Conservation (phyloP, 2,797 vertebrate species). For the Decapterus maruadsi region DNA sequence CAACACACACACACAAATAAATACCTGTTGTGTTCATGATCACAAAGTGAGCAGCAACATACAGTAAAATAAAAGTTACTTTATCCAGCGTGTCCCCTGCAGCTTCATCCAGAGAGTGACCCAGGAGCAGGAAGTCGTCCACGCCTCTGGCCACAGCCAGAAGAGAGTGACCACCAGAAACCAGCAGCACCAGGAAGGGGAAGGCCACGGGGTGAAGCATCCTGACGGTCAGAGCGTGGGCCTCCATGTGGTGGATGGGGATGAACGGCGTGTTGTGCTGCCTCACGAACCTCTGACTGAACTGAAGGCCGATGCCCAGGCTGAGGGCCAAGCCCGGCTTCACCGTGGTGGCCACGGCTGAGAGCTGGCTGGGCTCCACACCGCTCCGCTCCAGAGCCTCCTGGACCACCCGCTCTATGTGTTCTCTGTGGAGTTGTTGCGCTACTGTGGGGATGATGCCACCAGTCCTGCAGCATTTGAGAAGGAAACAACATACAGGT, state of each 20-base stretch:
- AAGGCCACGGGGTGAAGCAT: constrained; percentile 89
- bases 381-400: constrained; percentile 87
- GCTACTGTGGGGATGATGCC: constrained; percentile 95
- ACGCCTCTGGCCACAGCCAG: constrained; percentile 91
- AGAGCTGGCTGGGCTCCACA: constrained; percentile 84
- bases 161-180: constrained; percentile 96
- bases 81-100: constrained; percentile 95
- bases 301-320: constrained; percentile 90
- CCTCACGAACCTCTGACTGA: constrained; percentile 87
- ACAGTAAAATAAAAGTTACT: constrained; percentile 74
- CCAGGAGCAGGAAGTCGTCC: constrained; percentile 94
- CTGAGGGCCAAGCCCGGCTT: constrained; percentile 94
- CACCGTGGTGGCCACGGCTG: constrained; percentile 92
- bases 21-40: background rate
- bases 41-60: background rate
- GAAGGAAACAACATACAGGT: background rate
- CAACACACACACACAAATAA: constrained; percentile 12
- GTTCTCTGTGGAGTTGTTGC: constrained; percentile 92
- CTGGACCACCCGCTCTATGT: constrained; percentile 90
- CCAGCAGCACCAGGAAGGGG: constrained; percentile 94
- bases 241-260: constrained; percentile 98
- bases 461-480: constrained; percentile 85
- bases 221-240: constrained; percentile 93
- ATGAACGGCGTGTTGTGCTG: constrained; percentile 91
- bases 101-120: constrained; percentile 91